A percentile compares a stretch with the other conserved stretches of the same genome.
Evolutionary conservation across 2,888 invertebrate genomes (phyloP).

Genomic region (Chymomyza amoena): DNA sequence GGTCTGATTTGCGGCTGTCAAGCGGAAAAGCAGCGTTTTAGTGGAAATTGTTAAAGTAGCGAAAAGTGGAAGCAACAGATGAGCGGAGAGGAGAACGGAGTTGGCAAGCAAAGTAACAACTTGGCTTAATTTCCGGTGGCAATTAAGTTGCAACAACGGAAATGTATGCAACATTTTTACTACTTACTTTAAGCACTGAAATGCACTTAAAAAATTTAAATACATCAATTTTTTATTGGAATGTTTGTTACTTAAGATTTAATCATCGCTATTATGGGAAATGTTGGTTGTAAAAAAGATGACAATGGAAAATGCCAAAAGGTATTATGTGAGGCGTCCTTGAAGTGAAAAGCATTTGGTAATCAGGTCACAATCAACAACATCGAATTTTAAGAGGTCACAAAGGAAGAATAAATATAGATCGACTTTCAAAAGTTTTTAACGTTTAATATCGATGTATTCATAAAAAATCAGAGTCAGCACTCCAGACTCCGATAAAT

Average conservation of each 20-base stretch:
- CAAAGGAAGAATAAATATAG: too few species aligned
- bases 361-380: too few species aligned
- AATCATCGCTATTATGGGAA: neutral
- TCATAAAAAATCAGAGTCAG: too few species aligned
- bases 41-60: slow-evolving; percentile 1
- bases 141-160: slow-evolving; percentile 60
- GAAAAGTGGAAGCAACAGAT: neutral
- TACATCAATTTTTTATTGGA: neutral
- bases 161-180: slow-evolving; percentile 49
- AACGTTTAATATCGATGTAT: too few species aligned
- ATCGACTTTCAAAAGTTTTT: too few species aligned
- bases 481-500: too few species aligned
- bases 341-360: too few species aligned
- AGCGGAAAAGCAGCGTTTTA: neutral
- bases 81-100: neutral
- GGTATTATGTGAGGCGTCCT: too few species aligned
- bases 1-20: neutral
- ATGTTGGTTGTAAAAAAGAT: too few species aligned
- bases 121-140: slow-evolving; percentile 63
- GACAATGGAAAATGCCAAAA: too few species aligned
- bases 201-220: neutral
- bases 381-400: too few species aligned
- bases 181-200: neutral
- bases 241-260: neutral
- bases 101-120: slow-evolving; percentile 25